Evolutionary conservation across 2,888 invertebrate species (phyloP).

Genomic region (Sphaeridia pumilis): DNA sequence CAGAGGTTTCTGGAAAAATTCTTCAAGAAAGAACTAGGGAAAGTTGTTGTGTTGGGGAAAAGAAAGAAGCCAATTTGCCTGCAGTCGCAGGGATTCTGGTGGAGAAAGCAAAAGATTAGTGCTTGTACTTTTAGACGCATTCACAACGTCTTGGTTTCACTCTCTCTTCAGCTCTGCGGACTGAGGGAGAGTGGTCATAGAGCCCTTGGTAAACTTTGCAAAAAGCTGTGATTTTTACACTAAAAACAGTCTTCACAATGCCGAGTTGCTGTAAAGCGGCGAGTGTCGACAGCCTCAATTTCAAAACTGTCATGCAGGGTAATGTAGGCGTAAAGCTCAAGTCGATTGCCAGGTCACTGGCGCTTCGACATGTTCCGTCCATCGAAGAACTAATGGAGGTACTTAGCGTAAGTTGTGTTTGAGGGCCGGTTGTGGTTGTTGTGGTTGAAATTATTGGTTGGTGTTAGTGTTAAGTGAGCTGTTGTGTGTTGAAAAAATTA

Average conservation of each 20-base stretch:
- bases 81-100: too few species aligned
- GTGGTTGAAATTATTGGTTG: neutral
- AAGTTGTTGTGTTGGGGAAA: too few species aligned
- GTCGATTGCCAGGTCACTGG: constrained; percentile 27
- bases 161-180: too few species aligned
- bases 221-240: too few species aligned
- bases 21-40: too few species aligned
- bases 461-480: neutral
- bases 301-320: constrained; percentile 16
- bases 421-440: neutral
- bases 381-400: constrained; percentile 25
- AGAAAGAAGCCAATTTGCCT: too few species aligned
- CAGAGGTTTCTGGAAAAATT: too few species aligned
- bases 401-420: neutral
- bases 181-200: too few species aligned
- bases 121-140: too few species aligned
- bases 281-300: constrained; percentile 16
- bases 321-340: constrained; percentile 29
- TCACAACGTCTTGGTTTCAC: too few species aligned
- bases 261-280: constrained; percentile 22
- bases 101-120: too few species aligned
- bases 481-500: neutral
- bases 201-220: too few species aligned
- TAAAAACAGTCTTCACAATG: constrained; percentile 16
- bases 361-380: constrained; percentile 17